These are phyloP conservation scores for Taurulus bubalis DNA, from an alignment of 2,113 vertebrate species.

Conservation along the genomic window DNA sequence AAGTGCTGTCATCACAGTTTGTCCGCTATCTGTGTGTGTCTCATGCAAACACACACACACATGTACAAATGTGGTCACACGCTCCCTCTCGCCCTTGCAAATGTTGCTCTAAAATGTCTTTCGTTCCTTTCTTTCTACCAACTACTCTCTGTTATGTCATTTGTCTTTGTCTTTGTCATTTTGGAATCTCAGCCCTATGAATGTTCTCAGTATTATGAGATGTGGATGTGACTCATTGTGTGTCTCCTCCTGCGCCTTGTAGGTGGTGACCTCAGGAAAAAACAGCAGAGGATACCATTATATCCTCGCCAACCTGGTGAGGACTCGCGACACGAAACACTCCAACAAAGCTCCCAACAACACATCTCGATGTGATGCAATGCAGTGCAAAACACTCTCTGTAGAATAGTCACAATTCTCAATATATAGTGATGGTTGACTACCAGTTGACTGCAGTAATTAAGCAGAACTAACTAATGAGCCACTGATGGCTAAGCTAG, in stretches of 20 bases:
- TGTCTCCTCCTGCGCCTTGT: slow-evolving; percentile 74
- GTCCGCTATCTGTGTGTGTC: slow-evolving; percentile 41
- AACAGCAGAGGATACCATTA: slow-evolving; percentile 98
- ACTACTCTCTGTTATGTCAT: slow-evolving; percentile 10
- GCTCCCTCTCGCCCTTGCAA: slow-evolving; percentile 34
- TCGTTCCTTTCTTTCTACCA: slow-evolving; percentile 23
- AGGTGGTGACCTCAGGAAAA: slow-evolving; percentile 95
- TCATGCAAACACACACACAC: slow-evolving; percentile 39
- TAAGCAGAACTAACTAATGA: slow-evolving; percentile 7
- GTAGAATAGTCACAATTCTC: neutral
- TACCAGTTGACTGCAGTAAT: slow-evolving; percentile 1
- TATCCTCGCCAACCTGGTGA: slow-evolving; percentile 99
- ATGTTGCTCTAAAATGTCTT: slow-evolving; percentile 38
- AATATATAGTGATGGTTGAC: slow-evolving; percentile 5
- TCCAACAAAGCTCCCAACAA: slow-evolving; percentile 20
- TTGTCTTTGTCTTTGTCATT: slow-evolving; percentile 55
- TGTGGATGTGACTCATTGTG: slow-evolving; percentile 54
- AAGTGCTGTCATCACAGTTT: slow-evolving; percentile 71
- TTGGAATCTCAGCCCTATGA: slow-evolving; percentile 44
- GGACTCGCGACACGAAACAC: slow-evolving; percentile 58
- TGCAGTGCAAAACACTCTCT: slow-evolving; percentile 17
- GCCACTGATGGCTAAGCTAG: neutral
- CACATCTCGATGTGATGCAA: slow-evolving; percentile 48
- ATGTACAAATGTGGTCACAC: slow-evolving; percentile 25
- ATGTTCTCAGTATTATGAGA: slow-evolving; percentile 40